phyloP scores from a whole-genome alignment of 2,888 invertebrate species.

The Cyclophora albipunctata region DNA sequence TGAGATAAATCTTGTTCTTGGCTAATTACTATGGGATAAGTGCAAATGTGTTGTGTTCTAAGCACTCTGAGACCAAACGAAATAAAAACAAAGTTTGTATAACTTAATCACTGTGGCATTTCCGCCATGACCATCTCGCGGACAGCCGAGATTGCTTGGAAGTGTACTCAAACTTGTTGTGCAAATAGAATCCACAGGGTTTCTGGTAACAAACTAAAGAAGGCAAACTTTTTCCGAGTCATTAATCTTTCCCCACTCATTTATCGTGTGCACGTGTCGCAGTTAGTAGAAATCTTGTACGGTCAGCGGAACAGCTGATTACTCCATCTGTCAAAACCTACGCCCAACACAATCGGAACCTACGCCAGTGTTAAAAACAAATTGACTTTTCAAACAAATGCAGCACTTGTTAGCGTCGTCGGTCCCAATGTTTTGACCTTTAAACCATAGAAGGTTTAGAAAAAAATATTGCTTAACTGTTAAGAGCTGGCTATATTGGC shows the following conservation, averaged over 20 bases:
- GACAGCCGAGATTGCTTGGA: slow-evolving; percentile 12
- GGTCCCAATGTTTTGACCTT: too few relatives aligned
- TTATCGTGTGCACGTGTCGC: slow-evolving; percentile 45
- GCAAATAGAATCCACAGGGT: slow-evolving; percentile 27
- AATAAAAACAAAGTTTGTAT: slow-evolving; percentile 3
- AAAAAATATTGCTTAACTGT: too few relatives aligned
- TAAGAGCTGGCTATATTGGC: too few relatives aligned
- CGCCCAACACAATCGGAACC: slow-evolving; percentile 13
- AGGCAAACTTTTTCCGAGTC: slow-evolving; percentile 40
- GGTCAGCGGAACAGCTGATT: slow-evolving; percentile 33
- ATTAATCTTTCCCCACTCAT: slow-evolving; percentile 50
- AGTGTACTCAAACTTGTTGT: slow-evolving; percentile 26
- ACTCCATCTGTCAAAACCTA: slow-evolving; percentile 28
- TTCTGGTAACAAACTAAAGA: slow-evolving; percentile 31
- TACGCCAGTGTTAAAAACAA: neutral
- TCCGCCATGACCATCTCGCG: slow-evolving; percentile 9
- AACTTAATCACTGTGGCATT: slow-evolving; percentile 8
- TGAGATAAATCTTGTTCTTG: too few relatives aligned
- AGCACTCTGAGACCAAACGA: slow-evolving; percentile 1
- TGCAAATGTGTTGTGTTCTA: too few relatives aligned
- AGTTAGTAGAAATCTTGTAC: slow-evolving; percentile 36
- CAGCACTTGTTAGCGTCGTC: too few relatives aligned
- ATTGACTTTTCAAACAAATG: too few relatives aligned
- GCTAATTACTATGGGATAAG: too few relatives aligned
- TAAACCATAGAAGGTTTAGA: too few relatives aligned